These are phyloP conservation scores for Halcyon smyrnensis DNA, from an alignment of 2,797 vertebrate genomes.

Conservation along the genomic window DNA sequence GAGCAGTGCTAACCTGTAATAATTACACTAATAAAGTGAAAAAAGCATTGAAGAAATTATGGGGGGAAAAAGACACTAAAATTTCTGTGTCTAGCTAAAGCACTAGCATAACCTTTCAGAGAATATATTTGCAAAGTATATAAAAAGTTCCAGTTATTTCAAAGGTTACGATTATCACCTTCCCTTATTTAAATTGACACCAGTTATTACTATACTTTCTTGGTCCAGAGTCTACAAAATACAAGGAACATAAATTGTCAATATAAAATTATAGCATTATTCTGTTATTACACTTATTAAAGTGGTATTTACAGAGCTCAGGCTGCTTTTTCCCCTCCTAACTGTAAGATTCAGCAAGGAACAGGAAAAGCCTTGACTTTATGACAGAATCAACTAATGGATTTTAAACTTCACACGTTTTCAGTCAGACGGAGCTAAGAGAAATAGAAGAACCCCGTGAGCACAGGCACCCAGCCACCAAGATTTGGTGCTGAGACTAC, in stretches of 20 bases:
- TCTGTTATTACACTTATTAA: slow-evolving; percentile 48
- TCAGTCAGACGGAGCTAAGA: fast-evolving
- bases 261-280: slow-evolving; percentile 34
- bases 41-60: slow-evolving; percentile 58
- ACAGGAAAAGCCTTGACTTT: neutral
- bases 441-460: neutral
- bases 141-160: slow-evolving; percentile 63
- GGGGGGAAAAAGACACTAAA: slow-evolving; percentile 30
- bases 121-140: slow-evolving; percentile 55
- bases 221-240: slow-evolving; percentile 9
- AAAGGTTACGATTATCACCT: slow-evolving; percentile 58
- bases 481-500: fast-evolving
- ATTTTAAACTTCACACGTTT: neutral
- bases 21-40: slow-evolving; percentile 73
- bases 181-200: slow-evolving; percentile 62
- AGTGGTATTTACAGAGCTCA: slow-evolving; percentile 9
- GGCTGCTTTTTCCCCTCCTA: neutral
- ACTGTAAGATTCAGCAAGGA: neutral
- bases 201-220: slow-evolving; percentile 23
- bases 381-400: neutral
- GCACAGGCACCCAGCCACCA: neutral
- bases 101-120: slow-evolving; percentile 43
- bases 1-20: slow-evolving; percentile 62
- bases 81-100: slow-evolving; percentile 56
- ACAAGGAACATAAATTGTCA: neutral